Evolutionary conservation across 2,888 invertebrate genomes (phyloP), one percentile per base, ranked within the genome.

Genomic region (Synergus japonicus): DNA sequence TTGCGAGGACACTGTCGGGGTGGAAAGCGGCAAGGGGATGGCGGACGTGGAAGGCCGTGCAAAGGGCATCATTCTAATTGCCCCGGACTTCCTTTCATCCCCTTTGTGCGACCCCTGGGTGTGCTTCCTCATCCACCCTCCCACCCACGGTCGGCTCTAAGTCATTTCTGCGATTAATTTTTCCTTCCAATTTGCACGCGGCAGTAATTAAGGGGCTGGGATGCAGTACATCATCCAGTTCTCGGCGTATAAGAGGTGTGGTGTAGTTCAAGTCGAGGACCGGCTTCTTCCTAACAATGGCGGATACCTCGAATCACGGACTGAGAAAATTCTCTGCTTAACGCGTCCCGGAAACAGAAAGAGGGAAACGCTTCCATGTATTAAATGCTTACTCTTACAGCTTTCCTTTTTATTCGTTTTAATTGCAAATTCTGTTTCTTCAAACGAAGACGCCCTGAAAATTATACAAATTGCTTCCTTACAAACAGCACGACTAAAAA

Each of bases 131-230:
- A 85, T 89, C 88, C 88, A 87, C 86, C 88, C 85, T 85, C 84
- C 83, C 85, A 77, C 84, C 85, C 81, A 76, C 83, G 84, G 83
- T 81, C 81, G 87, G 88, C 90, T 91, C 92, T 92, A 91, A 92
- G 92, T 92, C 92, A 92, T 92, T 92, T 92, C 92, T 92, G 91
- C 92, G 92, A 92, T 92, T 92, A 92, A 92, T 92, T 92, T 92
- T 92, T 92, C 92, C 92, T 92, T 91, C 92, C 92, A 92, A 92
- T 92, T 92, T 92, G 92, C 92, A 92, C 92, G 92, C 91, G 92
- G 91, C 91, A 91, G 92, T 92, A 92, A 92, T 92, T 92, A 92
- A 92, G 92, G 91, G 90, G 88, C 89, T 87, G 88, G 86, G 85
- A 87, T 88, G 88, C 89, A 87, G 89, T 90, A 89, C 90, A 90